Base-by-base conservation (phyloP, 1,140 invertebrate species). In the Leptinotarsa defecta region DNA sequence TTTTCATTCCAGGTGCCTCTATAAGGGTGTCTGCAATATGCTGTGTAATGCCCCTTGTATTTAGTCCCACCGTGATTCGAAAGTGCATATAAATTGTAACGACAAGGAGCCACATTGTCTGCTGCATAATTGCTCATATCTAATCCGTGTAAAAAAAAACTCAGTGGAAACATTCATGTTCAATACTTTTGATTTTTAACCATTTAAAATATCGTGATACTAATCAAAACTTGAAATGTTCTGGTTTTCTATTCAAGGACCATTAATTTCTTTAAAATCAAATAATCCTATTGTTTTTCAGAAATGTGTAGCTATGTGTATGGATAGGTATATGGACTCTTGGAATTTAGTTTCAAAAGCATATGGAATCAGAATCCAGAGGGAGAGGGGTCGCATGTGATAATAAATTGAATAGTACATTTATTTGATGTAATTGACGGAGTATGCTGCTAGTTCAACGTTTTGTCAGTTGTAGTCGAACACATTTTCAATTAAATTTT, bases 221-320 rank as follows among this genome's bases (percentile, higher is more conserved):
- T 43, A 43, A 43, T 43, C 34, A 43, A 11, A 43, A 43, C 6
- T 43, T 43, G 6, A 43, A 43, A 43, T 43, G 34, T 43, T 34
- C 34, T 34, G 27, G 34, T 43, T 43, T 11, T 43, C 34, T 43
- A 1, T 57, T n/a, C 13, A 13, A 57, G 17, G 52, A 57, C 15
- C 0, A 13, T 15, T 5, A 17, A 57, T 57, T n/a, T 17, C n/a
- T 57, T 4, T 57, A 8, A 57, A 15, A n/a, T 57, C 17, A 43
- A 43, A 43, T 43, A 43, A 43, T 43, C 34, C 2, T 11, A 15
- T 57, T n/a, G 13, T 76, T 83, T 91, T 90, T 69, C 88, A 96
- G 92, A 98, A 98, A 93, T 98, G 97, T 87, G 90, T 99, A 78
- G 94, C 95, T 15, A 96, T 98, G 95, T 98, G 96, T 86, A 98